Evolutionary conservation across 2,113 vertebrate species (phyloP), one percentile per base, ranked within the genome.

Genomic region (Isichthys henryi): DNA sequence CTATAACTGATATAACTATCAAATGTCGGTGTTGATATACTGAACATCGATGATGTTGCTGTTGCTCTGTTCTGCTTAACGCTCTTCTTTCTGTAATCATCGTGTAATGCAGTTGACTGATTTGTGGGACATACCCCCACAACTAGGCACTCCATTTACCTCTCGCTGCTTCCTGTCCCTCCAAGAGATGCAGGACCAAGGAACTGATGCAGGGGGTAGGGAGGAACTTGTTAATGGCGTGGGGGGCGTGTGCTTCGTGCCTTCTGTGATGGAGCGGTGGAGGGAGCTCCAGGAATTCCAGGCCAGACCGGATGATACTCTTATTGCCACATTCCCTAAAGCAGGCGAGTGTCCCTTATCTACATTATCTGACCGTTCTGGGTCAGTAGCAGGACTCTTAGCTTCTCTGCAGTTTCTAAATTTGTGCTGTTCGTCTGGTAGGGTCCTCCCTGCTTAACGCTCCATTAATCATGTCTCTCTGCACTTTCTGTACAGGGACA

Each of bases 291-390:
- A 53, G 43, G 58, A 48, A 17, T 90, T 91, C n/a, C 23, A 88
- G 9, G 91, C 91, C n/a, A 53, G 82, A 27, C 83, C 91, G 0
- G 91, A 91, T 48, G 91, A 91, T 49, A 48, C 87, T n/a, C 58
- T 91, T 27, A 91, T 91, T 48, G 91, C 88, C 19, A 91, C 91
- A 10, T 91, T 89, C 45, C 91, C 91, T 6, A 91, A 91, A 53
- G 82, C 91, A 88, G 91, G 91, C 80, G 1, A 88, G 84, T 19
- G 23, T 89, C 66, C n/a, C 43, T 31, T 53, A 8, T 84, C 82
- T 9, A 80, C 35, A 80, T 80, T 80, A 19, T 84, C 45, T 48
- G 21, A 5, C 39, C 19, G n/a, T n/a, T 48, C 13, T 82, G 35
- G 43, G 9, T 83, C 39, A 35, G 5, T 83, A n/a, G 80, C 35